phyloP scores from a whole-genome alignment of 2,113 vertebrate species.

The Nesogale talazaci region DNA sequence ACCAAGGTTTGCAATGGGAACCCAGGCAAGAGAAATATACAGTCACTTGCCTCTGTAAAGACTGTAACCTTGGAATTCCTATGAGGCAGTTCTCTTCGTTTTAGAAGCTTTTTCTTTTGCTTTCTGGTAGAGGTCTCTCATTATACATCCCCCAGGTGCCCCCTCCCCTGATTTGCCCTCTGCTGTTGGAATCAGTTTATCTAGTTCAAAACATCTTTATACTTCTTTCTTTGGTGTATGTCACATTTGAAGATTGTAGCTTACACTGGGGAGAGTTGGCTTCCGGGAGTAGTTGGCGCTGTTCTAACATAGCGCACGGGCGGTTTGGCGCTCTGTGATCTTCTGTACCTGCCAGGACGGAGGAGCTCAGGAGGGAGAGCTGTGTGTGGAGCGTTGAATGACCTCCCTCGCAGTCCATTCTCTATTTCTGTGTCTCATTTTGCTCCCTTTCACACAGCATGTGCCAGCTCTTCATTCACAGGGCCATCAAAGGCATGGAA shows the following conservation, averaged over 20 bases:
- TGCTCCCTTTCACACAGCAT: neutral
- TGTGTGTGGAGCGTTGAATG: neutral
- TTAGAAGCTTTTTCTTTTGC: neutral
- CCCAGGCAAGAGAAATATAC: too few species aligned
- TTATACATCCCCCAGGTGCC: neutral
- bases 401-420: neutral
- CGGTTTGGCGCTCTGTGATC: neutral
- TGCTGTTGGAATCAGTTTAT: neutral
- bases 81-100: neutral
- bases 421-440: neutral
- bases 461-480: neutral
- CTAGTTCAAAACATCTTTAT: constrained; percentile 9
- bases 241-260: neutral
- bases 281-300: neutral
- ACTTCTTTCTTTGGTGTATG: too few species aligned
- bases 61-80: neutral
- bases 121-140: neutral
- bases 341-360: neutral
- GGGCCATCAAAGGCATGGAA: neutral
- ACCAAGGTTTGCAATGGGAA: too few species aligned
- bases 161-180: neutral
- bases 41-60: too few species aligned
- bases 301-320: neutral
- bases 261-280: neutral
- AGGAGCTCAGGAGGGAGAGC: neutral